Base-by-base conservation (phyloP, 2,888 invertebrate genomes). In the Dryomyza anilis region DNA sequence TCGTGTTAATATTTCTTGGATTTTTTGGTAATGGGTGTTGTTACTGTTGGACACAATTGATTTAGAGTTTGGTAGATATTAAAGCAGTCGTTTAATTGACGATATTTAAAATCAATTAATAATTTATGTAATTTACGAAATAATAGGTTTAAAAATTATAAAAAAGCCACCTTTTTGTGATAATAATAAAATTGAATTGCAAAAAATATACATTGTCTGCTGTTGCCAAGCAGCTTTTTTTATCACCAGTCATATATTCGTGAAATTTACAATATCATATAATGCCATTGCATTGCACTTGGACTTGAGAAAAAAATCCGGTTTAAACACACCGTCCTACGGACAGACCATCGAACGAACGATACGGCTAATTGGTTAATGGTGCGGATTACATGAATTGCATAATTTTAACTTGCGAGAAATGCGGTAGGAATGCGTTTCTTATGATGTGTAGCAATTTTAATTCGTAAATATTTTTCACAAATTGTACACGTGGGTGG, bases 381-480 rank as follows among this genome's bases (percentile, higher is more conserved):
- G n/a, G 29, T 23, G 64, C 58, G 69, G 72, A 72, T 74, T 70
- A 66, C 46, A 64, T 55, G 65, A 71, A 69, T 76, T 78, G 78
- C 78, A 76, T 76, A 76, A 76, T 78, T 76, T 76, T 78, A 77
- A 74, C 78, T 75, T 66, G 48, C n/a, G n/a, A n/a, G n/a, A n/a
- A n/a, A n/a, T n/a, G n/a, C n/a, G n/a, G n/a, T n/a, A n/a, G n/a
- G n/a, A n/a, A n/a, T n/a, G n/a, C n/a, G n/a, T n/a, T n/a, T n/a
- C n/a, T n/a, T n/a, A n/a, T n/a, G n/a, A n/a, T n/a, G n/a, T n/a
- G n/a, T n/a, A n/a, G n/a, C n/a, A n/a, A n/a, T n/a, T n/a, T n/a
- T n/a, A n/a, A n/a, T n/a, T n/a, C n/a, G n/a, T n/a, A n/a, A 25
- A 50, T 23, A 50, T 25, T 14, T 50, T 25, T n/a, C 12, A 3